Base-by-base conservation (phyloP, 2,797 vertebrate species). In the Sebastes taczanowskii region DNA sequence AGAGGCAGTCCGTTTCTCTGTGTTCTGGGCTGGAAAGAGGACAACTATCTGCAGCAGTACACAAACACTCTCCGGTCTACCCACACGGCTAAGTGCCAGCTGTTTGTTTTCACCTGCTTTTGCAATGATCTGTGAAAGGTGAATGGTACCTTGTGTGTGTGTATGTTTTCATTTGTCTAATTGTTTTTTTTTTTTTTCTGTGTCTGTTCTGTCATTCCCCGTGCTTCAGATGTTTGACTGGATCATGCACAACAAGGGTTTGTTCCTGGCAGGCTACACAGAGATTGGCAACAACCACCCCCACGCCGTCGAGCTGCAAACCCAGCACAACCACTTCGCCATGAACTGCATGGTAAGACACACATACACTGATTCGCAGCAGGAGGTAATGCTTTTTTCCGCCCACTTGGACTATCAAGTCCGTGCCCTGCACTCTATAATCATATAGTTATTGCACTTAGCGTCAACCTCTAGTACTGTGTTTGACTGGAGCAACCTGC, bases 231-330 rank as follows among this genome's bases (percentile, higher is more conserved):
- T 99, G 98, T 99, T 99, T 94, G 99, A 99, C 96, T 99, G 99
- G 99, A 99, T 99, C 96, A 97, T 98, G 95, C 98, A 99, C 97
- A 99, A 99, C 95, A 99, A 99, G 95, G 97, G 98, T 88, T 96
- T 99, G 89, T 99, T 99, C 94, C 95, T 99, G 93, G 98, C 98
- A 78, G 97, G 97, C 93, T 99, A 99, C 95, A 99, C 99, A 0
- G 99, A 99, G 93, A 99, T 99, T 1, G 99, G 99, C 85, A 97
- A 97, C 95, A 99, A 97, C 95, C 98, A 99, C 80, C 97, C 97
- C 29, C 98, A 99, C 0, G 97, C 99, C 0, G 95, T 97, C 92
- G 99, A 99, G 91, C 98, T 99, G 86, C 99, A 99, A 94, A 99
- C 99, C 59, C 99, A 99, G 94, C 99, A 99, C 96, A 99, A 97